Conservation (phyloP, 1,140 invertebrate species). For the Gryon sp. region DNA sequence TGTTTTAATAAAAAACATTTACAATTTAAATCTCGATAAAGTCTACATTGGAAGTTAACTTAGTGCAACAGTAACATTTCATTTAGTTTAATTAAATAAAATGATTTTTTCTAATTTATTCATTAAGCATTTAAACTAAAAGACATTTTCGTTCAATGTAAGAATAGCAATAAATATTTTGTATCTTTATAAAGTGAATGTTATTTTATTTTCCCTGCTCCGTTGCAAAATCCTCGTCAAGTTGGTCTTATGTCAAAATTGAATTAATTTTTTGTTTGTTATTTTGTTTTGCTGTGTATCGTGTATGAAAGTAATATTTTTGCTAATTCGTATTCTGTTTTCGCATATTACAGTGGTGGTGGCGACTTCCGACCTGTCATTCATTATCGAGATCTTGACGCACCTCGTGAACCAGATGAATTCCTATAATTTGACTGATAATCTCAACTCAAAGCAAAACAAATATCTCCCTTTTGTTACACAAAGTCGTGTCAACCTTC, state of each 20-base stretch:
- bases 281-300: neutral
- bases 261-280: slow-evolving; percentile 2
- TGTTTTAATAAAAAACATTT: too few relatives aligned
- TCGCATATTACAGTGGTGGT: slow-evolving; percentile 81
- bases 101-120: slow-evolving; percentile 18
- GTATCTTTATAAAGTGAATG: slow-evolving; percentile 51
- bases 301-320: slow-evolving; percentile 2
- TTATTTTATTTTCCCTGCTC: slow-evolving; percentile 71
- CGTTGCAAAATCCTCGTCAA: slow-evolving; percentile 63
- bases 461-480: slow-evolving; percentile 10
- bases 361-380: slow-evolving; percentile 91
- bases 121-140: neutral
- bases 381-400: slow-evolving; percentile 94
- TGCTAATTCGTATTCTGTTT: slow-evolving; percentile 53
- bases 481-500: slow-evolving; percentile 27
- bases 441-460: slow-evolving; percentile 12
- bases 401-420: slow-evolving; percentile 91
- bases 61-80: too few relatives aligned
- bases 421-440: slow-evolving; percentile 82
- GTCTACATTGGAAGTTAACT: too few relatives aligned
- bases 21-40: too few relatives aligned
- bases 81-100: neutral
- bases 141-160: slow-evolving; percentile 31
- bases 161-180: slow-evolving; percentile 56
- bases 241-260: slow-evolving; percentile 66